Base-by-base conservation (phyloP, 2,888 invertebrate genomes). In the Tridacna crocea region DNA sequence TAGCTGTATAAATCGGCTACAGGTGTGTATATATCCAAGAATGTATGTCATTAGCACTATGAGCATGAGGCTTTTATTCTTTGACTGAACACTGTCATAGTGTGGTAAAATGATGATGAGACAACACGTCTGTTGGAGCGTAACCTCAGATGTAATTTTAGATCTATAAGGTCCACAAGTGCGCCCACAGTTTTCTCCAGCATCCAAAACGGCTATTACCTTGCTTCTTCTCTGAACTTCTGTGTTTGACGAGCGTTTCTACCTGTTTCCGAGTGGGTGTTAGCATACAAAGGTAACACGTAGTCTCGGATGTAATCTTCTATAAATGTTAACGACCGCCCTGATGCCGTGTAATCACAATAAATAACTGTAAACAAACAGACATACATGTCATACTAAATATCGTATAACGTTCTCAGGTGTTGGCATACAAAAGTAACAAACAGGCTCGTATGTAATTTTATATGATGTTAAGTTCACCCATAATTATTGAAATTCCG, bases 231-330 rank as follows among this genome's bases (percentile, higher is more conserved):
- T 75, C 90, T 70, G 66, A 88, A 88, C 61, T 83, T 80, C 12
- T 86, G 78, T 13, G 90, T 91, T 61, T 91, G 90, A 48, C 79
- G 70, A 2, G 90, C 87, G 36, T 86, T 87, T 24, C 83, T 74
- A 3, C 86, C 88, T 17, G 89, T 87, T 27, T 85, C 85, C 0
- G 89, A 89, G 66, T 91, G 91, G 1, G 90, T 91, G 74, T 91
- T 90, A 13, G 88, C 90, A 74, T 90, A 90, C 61, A 83, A 85
- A 22, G 89, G 89, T 75, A 83, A 80, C 0, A 89, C 88, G 24
- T 88, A 84, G n/a, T 77, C 80, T 22, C 83, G 76, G 13, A 89
- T 88, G 36, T 87, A 89, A 76, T 89, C 89, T 61, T 90, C 90
- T 13, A 90, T 89, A 51, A 88, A 90, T 10, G 77, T 60, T 24